A percentile compares a stretch with the other conserved stretches of the same genome.
Conservation (phyloP, 2,888 invertebrate species). For the Lumbricus terrestris region DNA sequence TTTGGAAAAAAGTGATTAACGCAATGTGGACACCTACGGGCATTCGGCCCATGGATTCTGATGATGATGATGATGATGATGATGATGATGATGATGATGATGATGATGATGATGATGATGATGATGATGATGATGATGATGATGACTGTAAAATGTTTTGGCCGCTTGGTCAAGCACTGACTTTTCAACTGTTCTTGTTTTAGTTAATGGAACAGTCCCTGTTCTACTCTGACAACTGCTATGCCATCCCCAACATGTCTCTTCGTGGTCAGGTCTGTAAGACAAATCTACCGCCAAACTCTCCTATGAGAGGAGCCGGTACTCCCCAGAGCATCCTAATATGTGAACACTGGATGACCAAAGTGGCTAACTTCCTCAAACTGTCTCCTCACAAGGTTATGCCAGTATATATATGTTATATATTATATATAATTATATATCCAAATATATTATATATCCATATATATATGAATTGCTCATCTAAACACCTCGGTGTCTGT, state of each 20-base stretch:
- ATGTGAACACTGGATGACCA: constrained; percentile 43
- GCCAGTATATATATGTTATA: background rate
- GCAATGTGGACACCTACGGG: too few species aligned
- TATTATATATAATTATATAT: background rate
- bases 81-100: too few species aligned
- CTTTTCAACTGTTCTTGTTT: background rate
- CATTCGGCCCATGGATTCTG: too few species aligned
- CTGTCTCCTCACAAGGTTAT: constrained; percentile 31
- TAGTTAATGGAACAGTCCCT: constrained; percentile 80
- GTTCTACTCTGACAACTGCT: constrained; percentile 70
- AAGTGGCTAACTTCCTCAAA: constrained; percentile 62
- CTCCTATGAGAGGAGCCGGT: constrained; percentile 73
- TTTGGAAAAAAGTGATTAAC: too few species aligned
- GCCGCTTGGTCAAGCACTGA: background rate
- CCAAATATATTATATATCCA: background rate
- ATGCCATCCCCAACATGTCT: constrained; percentile 72
- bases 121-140: too few species aligned
- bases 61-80: too few species aligned
- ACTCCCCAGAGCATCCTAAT: constrained; percentile 47
- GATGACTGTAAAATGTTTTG: background rate
- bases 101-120: too few species aligned
- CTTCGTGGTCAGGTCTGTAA: constrained; percentile 71
- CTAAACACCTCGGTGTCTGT: too few species aligned
- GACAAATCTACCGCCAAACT: constrained; percentile 87
- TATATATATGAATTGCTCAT: too few species aligned